Evolutionary conservation across 2,113 vertebrate species (phyloP).

Genomic region (Oreotrochilus melanogaster): DNA sequence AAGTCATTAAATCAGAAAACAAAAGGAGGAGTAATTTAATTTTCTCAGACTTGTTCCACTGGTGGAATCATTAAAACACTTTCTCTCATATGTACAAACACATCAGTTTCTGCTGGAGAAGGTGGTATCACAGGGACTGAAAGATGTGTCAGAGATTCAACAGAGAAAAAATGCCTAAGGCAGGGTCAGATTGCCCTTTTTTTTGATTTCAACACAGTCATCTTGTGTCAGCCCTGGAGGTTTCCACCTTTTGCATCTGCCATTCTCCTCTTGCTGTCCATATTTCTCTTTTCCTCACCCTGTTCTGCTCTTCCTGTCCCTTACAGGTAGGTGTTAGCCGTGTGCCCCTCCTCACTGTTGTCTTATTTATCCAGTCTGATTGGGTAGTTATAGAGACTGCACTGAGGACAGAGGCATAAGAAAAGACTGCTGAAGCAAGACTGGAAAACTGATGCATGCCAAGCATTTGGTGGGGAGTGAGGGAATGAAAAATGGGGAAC

Average conservation of each 20-base stretch:
- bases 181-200: neutral
- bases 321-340: neutral
- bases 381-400: neutral
- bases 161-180: neutral
- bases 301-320: neutral
- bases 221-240: neutral
- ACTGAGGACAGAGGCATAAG: neutral
- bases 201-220: neutral
- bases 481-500: neutral
- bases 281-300: neutral
- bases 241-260: neutral
- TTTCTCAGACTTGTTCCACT: conserved; percentile 53
- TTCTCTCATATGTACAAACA: neutral
- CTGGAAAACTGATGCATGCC: neutral
- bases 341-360: neutral
- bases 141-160: neutral
- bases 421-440: neutral
- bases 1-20: conserved; percentile 59
- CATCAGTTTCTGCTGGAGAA: neutral
- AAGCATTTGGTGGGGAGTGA: neutral
- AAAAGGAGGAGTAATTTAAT: conserved; percentile 67
- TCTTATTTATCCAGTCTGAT: neutral
- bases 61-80: conserved; percentile 23
- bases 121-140: neutral
- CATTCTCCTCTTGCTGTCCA: neutral